Base-by-base conservation (phyloP, 2,888 invertebrate genomes). In the Germaria angustata region DNA sequence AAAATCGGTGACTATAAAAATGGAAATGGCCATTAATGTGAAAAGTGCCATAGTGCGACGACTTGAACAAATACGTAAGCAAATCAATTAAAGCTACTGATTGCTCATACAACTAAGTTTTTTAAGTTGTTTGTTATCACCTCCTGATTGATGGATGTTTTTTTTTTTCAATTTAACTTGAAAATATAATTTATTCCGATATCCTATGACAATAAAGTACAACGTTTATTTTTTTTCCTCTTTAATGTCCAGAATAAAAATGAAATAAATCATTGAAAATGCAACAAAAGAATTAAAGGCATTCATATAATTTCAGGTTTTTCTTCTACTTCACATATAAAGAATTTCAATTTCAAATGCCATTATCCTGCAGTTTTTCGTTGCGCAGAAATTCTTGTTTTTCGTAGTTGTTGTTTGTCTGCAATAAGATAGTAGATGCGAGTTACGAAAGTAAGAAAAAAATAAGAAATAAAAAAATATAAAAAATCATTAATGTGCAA, bases 301-400 rank as follows among this genome's bases (percentile, higher is more conserved):
- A 79, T 51, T 68, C 44, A 59, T 73, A 55, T 36, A 71, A 72
- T 66, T 24, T 24, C 36, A 68, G 28, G 53, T 72, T 68, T 72
- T 41, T n/a, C n/a, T 55, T 15, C 15, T 44, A 22, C 57, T 34
- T 51, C 22, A 66, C 32, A 68, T 53, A 53, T 59, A 55, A 71
- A 79, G 59, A 75, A 75, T 71, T 75, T 75, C 51, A 69, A 75
- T 82, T 82, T 59, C 51, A 79, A 79, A 82, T 71, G 66, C 66
- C 79, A 82, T 79, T 82, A 82, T 82, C 75, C 79, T 76, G 46
- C 34, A 51, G 17, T 57, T 34, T 59, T 53, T 71, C 39, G 13
- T 22, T 59, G 53, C 28, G 28, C 53, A 44, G 22, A 28, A 17
- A 49, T 11, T 61, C 41, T 71, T 13, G 17, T 59, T 55, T 17